Base-by-base conservation (phyloP, 2,888 invertebrate genomes). In the Scaptodrosophila latifasciaeformis region DNA sequence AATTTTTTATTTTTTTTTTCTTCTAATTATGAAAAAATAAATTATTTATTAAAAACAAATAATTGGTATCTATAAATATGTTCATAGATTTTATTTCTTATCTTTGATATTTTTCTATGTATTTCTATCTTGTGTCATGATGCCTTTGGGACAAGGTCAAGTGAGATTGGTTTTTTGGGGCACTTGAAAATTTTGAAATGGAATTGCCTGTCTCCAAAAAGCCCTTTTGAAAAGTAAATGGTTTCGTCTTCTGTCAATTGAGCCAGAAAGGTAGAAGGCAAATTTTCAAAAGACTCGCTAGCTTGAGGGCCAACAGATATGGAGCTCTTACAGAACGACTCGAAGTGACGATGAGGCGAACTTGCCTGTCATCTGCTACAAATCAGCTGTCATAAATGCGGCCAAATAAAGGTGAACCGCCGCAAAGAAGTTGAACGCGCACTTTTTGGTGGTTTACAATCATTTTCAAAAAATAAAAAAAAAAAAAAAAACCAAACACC, bases 361-460 rank as follows among this genome's bases (percentile, higher is more conserved):
- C 77, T 78, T 70, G 70, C 62, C 70, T 78, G 74, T 75, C 74
- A 78, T 75, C 78, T 70, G 70, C 78, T 70, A 69, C 74, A 77
- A 74, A 74, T 74, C 78, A 77, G 71, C 71, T 77, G 71, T 76
- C 77, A 76, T 68, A 70, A 68, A 65, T 47, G 60, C 5, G n/a
- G 56, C 42, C 34, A 34, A 37, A 17, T n/a, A 12, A 15, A 62
- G 46, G 49, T 57, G 21, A 43, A 12, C 27, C 42, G 29, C 15
- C 2, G 18, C 2, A 15, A 17, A 44, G 2, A 19, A 46, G 42
- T 49, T 49, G 18, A 40, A 27, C 43, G 5, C 27, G 27, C 27
- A 27, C 37, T 55, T 59, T 72, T 71, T 55, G 57, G 50, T 50
- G 43, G 43, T 62, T 65, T 71, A 75, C 74, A 75, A 78, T 78